Evolutionary conservation across 2,888 invertebrate species (phyloP), one percentile per base, ranked within the genome.

Genomic region (Pterobdella sp.): DNA sequence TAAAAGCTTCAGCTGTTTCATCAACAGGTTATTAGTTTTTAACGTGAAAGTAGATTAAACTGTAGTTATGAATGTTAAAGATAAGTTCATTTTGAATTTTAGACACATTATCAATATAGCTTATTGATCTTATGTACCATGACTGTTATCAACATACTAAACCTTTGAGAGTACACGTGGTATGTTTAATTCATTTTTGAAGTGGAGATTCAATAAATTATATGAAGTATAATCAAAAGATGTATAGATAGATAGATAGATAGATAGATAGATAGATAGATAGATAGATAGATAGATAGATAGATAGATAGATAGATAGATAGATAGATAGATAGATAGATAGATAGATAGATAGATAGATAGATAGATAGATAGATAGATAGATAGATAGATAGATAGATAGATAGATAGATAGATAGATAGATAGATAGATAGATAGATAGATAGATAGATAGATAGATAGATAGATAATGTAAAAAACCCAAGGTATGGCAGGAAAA

Each of bases 401-500:
- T 42, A 14, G 42, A 42, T 42, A 18, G 42, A 42, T 42, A 42
- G 42, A 42, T 42, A 42, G 42, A 42, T 42, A 18, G 42, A 18
- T 42, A 18, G 42, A 14, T 42, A 26, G 18, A 42, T 42, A 14
- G 42, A 42, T 42, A 14, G 42, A 18, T 14, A 14, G 42, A 18
- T 42, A 7, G 10, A 42, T 42, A 14, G 42, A 42, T 42, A 18
- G 42, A 42, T 42, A 42, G 42, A 42, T 42, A 42, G 42, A 42
- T 42, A 18, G 42, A 18, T 42, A 18, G 42, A 14, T 42, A 26
- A 56, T 56, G 60, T 4, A 56, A 26, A 26, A 56, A 26, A 42
- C 49, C 22, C 7, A 42, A 77, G 77, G 34, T 63, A 73, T 37
- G 77, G 77, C 18, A 71, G 77, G 10, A 72, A 76, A 31, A 29